phyloP scores from a whole-genome alignment of 30 jellyfish, hydroid and myxozoan genomes.

The Pelagia noctiluca region DNA sequence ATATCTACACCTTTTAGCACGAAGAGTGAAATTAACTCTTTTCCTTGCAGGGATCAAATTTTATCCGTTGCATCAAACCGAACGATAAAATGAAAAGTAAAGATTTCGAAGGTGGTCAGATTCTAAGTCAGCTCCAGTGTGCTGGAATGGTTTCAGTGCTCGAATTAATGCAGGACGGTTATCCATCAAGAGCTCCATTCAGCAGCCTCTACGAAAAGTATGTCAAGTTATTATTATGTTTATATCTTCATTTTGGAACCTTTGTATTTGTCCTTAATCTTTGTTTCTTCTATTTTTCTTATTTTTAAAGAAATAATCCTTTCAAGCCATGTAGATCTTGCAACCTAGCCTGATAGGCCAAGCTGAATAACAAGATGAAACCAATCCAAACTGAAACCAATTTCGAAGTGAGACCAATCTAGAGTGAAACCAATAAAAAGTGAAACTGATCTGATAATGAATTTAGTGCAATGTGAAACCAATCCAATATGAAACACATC shows the following conservation, averaged over 20 bases:
- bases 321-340: too few species aligned
- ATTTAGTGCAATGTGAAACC: too few species aligned
- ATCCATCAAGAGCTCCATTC: constrained; percentile 94
- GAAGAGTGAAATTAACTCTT: background rate
- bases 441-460: too few species aligned
- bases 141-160: constrained; percentile 99
- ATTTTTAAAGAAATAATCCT: too few species aligned
- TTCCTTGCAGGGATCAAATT: constrained; percentile 81
- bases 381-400: too few species aligned
- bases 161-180: constrained; percentile 97
- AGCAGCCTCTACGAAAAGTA: constrained; percentile 90
- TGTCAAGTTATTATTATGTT: constrained; percentile 1
- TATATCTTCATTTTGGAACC: background rate
- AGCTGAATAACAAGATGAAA: too few species aligned
- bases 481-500: too few species aligned
- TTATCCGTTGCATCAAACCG: constrained; percentile 96
- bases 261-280: background rate
- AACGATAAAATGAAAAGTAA: constrained; percentile 95
- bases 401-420: too few species aligned
- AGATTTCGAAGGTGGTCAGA: constrained; percentile 99
- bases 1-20: too few species aligned
- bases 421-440: too few species aligned
- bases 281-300: background rate
- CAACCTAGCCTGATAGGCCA: too few species aligned
- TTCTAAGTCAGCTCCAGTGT: constrained; percentile 97